Conservation (phyloP, 2,113 vertebrate genomes). For the Hydrochoerus hydrochaeris region DNA sequence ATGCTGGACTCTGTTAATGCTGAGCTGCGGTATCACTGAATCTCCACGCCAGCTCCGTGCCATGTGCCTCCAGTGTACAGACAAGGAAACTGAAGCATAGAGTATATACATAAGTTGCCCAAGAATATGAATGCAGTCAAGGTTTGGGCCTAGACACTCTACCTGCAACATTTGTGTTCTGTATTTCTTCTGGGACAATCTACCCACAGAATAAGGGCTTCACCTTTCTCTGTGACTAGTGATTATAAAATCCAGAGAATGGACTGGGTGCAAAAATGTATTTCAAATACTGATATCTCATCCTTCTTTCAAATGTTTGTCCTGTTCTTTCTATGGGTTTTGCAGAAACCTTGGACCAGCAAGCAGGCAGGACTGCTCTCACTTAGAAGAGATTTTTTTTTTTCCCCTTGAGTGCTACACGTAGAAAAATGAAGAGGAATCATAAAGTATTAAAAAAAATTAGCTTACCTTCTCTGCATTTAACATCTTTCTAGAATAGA, state of each 20-base stretch:
- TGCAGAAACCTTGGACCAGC: not conserved
- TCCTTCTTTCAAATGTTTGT: not conserved
- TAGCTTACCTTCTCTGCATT: constrained; percentile 19
- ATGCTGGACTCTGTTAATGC: not conserved
- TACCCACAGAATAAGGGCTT: not conserved
- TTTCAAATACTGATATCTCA: not conserved
- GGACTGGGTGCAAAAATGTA: not conserved
- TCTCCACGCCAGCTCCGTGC: not conserved
- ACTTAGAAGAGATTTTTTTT: not conserved
- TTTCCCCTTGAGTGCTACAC: not conserved
- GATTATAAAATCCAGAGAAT: not conserved
- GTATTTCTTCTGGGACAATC: not conserved
- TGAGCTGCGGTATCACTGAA: not conserved
- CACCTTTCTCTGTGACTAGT: not conserved
- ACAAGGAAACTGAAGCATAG: not conserved
- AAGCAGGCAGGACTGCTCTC: not conserved
- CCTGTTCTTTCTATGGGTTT: not conserved
- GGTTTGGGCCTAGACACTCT: not conserved
- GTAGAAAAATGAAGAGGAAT: constrained; percentile 19
- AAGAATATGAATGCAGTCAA: not conserved
- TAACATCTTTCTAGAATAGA: constrained; percentile 28
- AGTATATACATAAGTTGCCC: not conserved
- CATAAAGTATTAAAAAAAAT: not conserved
- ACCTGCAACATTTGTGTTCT: not conserved
- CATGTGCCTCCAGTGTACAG: not conserved